phyloP scores from a whole-genome alignment of 35 echinoderm and acorn worm species.

The Hemicentrotus pulcherrimus region DNA sequence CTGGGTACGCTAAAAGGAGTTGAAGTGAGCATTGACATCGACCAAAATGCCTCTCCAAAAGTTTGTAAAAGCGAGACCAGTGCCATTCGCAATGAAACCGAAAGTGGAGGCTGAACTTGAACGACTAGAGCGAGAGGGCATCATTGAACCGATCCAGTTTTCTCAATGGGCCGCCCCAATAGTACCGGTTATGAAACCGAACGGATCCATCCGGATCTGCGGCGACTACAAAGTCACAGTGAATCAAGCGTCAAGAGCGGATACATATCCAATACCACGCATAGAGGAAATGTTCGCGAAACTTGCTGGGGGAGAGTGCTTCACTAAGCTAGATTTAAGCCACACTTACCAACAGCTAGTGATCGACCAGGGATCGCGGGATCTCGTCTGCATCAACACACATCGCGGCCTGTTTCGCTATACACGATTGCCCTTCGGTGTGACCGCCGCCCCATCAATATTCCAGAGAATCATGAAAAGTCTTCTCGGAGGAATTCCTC shows the following conservation, averaged over 20 bases:
- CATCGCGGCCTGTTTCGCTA: constrained; percentile 53
- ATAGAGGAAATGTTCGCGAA: constrained; percentile 43
- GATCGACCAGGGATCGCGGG: constrained; percentile 21
- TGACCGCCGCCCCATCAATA: constrained; percentile 40
- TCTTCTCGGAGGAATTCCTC: constrained; percentile 56
- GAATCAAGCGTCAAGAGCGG: background rate
- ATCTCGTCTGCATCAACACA: constrained; percentile 64
- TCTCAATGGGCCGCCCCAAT: constrained; percentile 54
- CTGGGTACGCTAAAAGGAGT: constrained; percentile 46
- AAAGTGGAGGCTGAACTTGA: constrained; percentile 42
- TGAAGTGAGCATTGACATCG: constrained; percentile 38
- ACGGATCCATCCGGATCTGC: background rate
- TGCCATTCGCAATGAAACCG: constrained; percentile 53
- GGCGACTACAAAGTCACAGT: constrained; percentile 33
- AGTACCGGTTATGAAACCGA: constrained; percentile 45
- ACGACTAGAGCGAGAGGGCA: constrained; percentile 32
- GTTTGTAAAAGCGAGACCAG: constrained; percentile 54
- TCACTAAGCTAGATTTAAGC: constrained; percentile 42
- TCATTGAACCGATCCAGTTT: constrained; percentile 52
- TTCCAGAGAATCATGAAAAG: constrained; percentile 67
- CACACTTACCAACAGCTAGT: constrained; percentile 47
- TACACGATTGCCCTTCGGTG: constrained; percentile 51
- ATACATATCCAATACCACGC: constrained; percentile 34
- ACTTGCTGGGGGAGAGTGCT: constrained; percentile 19
- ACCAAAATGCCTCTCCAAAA: constrained; percentile 26